Conservation (phyloP, 1,140 invertebrate genomes). For the Nymphalis io region DNA sequence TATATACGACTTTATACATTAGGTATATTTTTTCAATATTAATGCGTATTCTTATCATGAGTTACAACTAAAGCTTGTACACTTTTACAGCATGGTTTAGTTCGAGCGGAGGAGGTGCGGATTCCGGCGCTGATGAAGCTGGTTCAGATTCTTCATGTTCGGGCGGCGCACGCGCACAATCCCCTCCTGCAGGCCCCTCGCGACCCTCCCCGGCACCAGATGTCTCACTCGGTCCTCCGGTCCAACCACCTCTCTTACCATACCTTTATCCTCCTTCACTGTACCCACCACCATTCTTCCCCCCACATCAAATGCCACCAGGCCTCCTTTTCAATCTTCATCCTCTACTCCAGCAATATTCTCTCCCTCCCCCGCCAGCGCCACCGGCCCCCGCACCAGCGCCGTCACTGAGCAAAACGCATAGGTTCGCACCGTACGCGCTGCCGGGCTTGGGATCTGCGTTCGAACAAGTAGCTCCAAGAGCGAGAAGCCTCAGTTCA, state of each 20-base stretch:
- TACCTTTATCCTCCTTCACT: conserved; percentile 94
- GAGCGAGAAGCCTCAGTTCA: conserved; percentile 84
- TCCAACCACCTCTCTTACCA: conserved; percentile 92
- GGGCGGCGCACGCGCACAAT: conserved; percentile 82
- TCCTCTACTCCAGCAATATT: conserved; percentile 85
- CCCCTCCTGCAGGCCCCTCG: conserved; percentile 82
- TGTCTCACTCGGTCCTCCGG: conserved; percentile 92
- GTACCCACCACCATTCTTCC: conserved; percentile 88
- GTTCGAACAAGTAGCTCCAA: conserved; percentile 91
- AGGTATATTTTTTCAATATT: background rate
- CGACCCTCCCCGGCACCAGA: conserved; percentile 89
- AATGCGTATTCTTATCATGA: background rate
- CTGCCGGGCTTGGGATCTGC: conserved; percentile 88
- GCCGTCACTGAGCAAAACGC: conserved; percentile 83
- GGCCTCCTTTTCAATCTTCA: conserved; percentile 91
- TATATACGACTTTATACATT: too few species aligned
- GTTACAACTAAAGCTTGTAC: conserved; percentile 20
- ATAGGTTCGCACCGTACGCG: conserved; percentile 92
- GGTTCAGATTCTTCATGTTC: conserved; percentile 86
- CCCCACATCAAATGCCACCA: conserved; percentile 83
- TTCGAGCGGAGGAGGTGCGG: conserved; percentile 77
- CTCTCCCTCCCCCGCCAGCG: conserved; percentile 76
- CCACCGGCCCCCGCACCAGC: conserved; percentile 63
- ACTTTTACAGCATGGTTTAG: conserved; percentile 81
- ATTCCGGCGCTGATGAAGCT: conserved; percentile 82